Evolutionary conservation across 2,113 vertebrate species (phyloP).

Genomic region (Epinephelus lanceolatus): DNA sequence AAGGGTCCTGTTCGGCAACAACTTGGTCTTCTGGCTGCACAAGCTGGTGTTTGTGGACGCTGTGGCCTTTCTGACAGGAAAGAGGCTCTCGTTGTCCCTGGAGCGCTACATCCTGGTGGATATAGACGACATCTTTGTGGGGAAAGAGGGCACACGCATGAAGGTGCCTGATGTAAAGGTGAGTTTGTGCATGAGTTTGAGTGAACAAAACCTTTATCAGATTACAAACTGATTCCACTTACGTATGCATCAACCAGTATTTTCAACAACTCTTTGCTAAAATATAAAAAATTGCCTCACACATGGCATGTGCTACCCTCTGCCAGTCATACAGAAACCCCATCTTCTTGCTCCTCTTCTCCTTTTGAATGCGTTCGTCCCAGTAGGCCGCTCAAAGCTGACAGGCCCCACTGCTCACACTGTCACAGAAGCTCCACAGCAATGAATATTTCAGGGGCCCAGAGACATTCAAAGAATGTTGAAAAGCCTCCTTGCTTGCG

Average conservation of each 20-base stretch:
- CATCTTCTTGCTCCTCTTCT: constrained; percentile 67
- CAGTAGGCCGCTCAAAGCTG: constrained; percentile 78
- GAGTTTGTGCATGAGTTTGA: constrained; percentile 38
- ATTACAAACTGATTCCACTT: constrained; percentile 5
- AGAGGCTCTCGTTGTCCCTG: constrained; percentile 92
- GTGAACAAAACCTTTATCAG: constrained; percentile 2
- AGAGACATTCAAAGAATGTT: constrained; percentile 75
- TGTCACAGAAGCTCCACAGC: constrained; percentile 74
- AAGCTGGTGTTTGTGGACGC: constrained; percentile 96
- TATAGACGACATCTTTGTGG: constrained; percentile 98
- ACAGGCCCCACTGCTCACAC: constrained; percentile 74
- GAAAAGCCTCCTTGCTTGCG: constrained; percentile 69
- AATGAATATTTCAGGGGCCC: constrained; percentile 82
- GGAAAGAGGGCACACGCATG: constrained; percentile 98
- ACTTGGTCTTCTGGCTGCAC: constrained; percentile 97
- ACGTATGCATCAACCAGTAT: constrained; percentile 32
- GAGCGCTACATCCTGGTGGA: constrained; percentile 97
- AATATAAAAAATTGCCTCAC: constrained; percentile 48
- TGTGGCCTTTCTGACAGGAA: constrained; percentile 94
- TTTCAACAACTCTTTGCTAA: constrained; percentile 49
- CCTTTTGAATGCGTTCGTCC: constrained; percentile 72
- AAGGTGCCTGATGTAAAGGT: constrained; percentile 98
- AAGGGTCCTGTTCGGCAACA: constrained; percentile 96
- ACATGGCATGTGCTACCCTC: constrained; percentile 46
- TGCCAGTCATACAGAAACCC: constrained; percentile 71